These are phyloP conservation scores for Hystrix brachyura DNA, from an alignment of 2,113 vertebrate genomes.

Conservation along the genomic window DNA sequence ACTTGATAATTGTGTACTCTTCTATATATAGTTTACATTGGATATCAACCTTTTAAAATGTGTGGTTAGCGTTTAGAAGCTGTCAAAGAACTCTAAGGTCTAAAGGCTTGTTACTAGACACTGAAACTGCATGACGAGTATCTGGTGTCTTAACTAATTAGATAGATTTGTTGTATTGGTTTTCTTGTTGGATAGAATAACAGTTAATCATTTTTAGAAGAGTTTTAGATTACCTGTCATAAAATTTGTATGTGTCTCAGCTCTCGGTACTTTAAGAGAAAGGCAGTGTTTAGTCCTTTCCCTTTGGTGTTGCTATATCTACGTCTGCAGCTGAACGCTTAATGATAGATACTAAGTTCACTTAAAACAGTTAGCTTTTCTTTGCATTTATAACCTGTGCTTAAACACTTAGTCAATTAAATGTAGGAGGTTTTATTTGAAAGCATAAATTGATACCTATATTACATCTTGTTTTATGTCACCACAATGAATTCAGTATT, in stretches of 20 bases:
- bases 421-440: conserved; percentile 63
- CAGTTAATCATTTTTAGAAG: conserved; percentile 87
- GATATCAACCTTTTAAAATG: conserved; percentile 58
- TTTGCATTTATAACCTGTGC: conserved; percentile 60
- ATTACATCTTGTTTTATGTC: conserved; percentile 62
- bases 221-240: conserved; percentile 90
- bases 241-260: conserved; percentile 90
- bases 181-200: conserved; percentile 90
- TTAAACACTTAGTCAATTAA: conserved; percentile 68
- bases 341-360: conserved; percentile 9
- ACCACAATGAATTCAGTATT: conserved; percentile 66
- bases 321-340: conserved; percentile 39
- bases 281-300: conserved; percentile 79
- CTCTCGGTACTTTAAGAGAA: conserved; percentile 82
- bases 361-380: conserved; percentile 45
- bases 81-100: conserved; percentile 66
- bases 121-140: conserved; percentile 78
- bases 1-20: conserved; percentile 16
- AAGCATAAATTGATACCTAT: conserved; percentile 55
- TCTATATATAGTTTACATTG: conserved; percentile 27
- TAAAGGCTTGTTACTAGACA: conserved; percentile 66
- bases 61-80: conserved; percentile 54
- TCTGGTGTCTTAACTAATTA: conserved; percentile 88
- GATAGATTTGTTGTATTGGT: conserved; percentile 87
- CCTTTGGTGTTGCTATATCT: conserved; percentile 62